phyloP scores from a whole-genome alignment of 2,113 vertebrate species.

The Mastomys natalensis region DNA sequence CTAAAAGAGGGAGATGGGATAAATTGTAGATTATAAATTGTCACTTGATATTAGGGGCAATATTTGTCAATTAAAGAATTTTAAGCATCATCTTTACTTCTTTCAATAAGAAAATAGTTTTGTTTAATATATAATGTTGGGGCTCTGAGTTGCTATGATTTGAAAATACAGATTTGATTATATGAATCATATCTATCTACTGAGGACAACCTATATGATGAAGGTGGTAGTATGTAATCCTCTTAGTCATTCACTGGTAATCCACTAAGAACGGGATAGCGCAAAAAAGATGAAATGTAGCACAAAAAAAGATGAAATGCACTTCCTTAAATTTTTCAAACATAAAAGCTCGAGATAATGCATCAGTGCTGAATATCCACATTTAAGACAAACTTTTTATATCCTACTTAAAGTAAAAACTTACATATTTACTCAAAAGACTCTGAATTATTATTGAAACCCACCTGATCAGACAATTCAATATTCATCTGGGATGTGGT shows the following conservation, averaged over 20 bases:
- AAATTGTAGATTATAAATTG: not conserved
- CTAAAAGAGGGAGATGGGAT: not conserved
- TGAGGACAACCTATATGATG: not conserved
- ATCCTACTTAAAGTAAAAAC: not conserved
- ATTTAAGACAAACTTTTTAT: not conserved
- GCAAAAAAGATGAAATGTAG: not conserved
- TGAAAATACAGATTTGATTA: not conserved
- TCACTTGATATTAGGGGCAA: not conserved
- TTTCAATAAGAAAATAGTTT: not conserved
- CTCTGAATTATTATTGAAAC: not conserved
- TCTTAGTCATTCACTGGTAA: not conserved
- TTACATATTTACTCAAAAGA: not conserved
- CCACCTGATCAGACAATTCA: not conserved
- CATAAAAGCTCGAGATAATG: not conserved
- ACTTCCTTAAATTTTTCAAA: not conserved
- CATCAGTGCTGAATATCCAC: not conserved
- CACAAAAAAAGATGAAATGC: not conserved
- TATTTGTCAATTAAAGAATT: not conserved
- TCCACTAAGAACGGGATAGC: not conserved
- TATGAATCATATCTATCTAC: not conserved
- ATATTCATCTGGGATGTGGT: not conserved
- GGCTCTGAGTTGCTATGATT: not conserved
- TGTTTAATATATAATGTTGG: not conserved
- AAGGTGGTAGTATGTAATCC: not conserved
- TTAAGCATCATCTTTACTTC: not conserved